Evolutionary conservation across 2,113 vertebrate genomes (phyloP), one percentile per base, ranked within the genome.

Genomic region (Acanthochromis polyacanthus): DNA sequence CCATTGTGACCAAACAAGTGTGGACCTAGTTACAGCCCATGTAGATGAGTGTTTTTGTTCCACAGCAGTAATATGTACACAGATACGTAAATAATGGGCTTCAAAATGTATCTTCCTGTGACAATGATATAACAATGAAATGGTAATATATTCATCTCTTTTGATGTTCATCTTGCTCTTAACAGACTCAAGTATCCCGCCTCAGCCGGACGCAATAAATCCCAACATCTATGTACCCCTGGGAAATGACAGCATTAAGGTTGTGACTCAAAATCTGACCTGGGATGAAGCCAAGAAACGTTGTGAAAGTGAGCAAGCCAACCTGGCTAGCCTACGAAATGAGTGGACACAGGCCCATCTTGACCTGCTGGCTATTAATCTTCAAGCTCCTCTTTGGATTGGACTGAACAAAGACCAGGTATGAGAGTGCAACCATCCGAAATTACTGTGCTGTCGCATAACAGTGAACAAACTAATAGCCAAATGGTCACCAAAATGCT

Each of bases 351-450:
- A 93, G 10, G 93, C 97, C 0, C 96, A 96, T 58, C 78, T 95
- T 0, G 96, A 96, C 90, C 85, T 98, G 30, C 87, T 94, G 48
- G 77, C 94, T 22, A 22, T 93, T 14, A 93, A 92, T 16, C 66
- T 95, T 32, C 91, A 93, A n/a, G 64, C 89, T 22, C 96, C 96
- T 23, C 3, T 96, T 15, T 99, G 98, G 98, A 96, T 99, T 25
- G 97, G 96, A 67, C 94, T 99, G 30, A 98, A 97, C 90, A 97
- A 96, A 83, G 78, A 94, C 6, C 48, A 94, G 97, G 98, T 98
- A 95, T 5, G 57, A 12, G 7, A 2, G 19, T 43, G n/a, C 20
- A 51, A 51, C 1, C 2, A 48, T n/a, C 20, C 14, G 1, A 40
- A 57, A 32, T 46, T 14, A 38, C 17, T 43, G 10, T 14, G 14